phyloP scores from a whole-genome alignment of 1,140 invertebrate genomes.

The Ridgeia piscesae region DNA sequence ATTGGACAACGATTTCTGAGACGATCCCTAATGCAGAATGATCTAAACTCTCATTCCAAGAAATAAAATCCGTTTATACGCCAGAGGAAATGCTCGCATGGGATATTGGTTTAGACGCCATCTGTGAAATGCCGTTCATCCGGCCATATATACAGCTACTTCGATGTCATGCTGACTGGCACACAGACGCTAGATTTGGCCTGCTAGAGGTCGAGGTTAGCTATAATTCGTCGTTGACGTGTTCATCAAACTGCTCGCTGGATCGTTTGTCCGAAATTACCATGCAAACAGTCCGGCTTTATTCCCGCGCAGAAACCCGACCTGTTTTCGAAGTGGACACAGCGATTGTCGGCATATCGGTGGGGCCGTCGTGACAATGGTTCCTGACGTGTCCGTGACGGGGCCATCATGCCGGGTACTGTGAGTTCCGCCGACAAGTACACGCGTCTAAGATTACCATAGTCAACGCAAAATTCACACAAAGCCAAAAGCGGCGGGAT shows the following conservation, averaged over 20 bases:
- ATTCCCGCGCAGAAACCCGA: background rate
- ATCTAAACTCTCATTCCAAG: too few species aligned
- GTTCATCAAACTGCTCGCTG: background rate
- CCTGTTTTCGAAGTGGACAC: background rate
- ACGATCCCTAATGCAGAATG: too few species aligned
- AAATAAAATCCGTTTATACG: too few species aligned
- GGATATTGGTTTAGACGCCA: background rate
- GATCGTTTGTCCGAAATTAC: constrained; percentile 1
- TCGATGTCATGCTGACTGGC: background rate
- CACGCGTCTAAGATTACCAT: background rate
- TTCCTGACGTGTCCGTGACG: background rate
- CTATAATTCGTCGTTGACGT: background rate
- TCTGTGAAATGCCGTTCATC: background rate
- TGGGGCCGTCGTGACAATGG: background rate
- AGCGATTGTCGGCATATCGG: background rate
- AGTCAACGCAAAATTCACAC: background rate
- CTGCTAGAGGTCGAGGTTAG: background rate
- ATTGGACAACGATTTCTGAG: too few species aligned
- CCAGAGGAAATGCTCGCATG: background rate
- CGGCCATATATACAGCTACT: background rate
- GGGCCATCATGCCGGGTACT: background rate
- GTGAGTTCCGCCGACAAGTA: background rate
- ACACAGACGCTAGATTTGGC: background rate
- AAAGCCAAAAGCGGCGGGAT: background rate
- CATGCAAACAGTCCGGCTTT: background rate